These are phyloP conservation scores for Lutjanus erythropterus DNA, from an alignment of 2,113 vertebrate genomes.

Conservation along the genomic window DNA sequence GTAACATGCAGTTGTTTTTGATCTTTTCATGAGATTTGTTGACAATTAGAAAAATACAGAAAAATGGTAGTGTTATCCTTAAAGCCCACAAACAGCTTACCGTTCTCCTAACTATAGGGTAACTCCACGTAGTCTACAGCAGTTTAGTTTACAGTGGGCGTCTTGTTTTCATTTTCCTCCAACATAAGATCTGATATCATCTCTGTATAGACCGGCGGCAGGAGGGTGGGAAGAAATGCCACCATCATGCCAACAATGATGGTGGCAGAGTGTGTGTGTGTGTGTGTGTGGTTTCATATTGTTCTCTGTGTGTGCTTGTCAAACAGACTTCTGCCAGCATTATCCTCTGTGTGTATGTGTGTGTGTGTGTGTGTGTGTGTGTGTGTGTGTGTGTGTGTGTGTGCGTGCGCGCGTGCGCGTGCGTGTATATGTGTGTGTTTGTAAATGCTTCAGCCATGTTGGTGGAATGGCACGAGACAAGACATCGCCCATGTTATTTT, in stretches of 20 bases:
- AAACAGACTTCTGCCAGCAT: constrained; percentile 34
- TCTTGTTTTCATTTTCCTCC: constrained; percentile 23
- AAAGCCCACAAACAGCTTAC: not conserved
- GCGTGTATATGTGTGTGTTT: constrained; percentile 44
- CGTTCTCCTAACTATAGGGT: not conserved
- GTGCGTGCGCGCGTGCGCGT: constrained; percentile 32
- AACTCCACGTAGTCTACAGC: not conserved
- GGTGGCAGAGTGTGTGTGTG: constrained; percentile 31
- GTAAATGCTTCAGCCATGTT: constrained; percentile 73
- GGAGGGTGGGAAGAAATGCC: constrained; percentile 52
- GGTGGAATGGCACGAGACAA: constrained; percentile 79
- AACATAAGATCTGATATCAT: constrained; percentile 13
- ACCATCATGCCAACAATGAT: constrained; percentile 19
- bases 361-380: constrained; percentile 30
- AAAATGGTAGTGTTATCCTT: not conserved
- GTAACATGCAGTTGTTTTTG: not conserved
- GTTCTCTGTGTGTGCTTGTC: constrained; percentile 41
- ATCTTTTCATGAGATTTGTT: not conserved
- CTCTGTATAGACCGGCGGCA: constrained; percentile 13
- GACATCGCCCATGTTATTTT: constrained; percentile 84
- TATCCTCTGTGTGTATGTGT: constrained; percentile 3
- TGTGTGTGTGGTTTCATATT: constrained; percentile 47
- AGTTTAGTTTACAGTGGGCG: not conserved
- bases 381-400: constrained; percentile 31
- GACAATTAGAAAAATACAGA: not conserved